These are phyloP conservation scores for Zootoca vivipara DNA, from an alignment of 2,113 vertebrate species.

Conservation along the genomic window DNA sequence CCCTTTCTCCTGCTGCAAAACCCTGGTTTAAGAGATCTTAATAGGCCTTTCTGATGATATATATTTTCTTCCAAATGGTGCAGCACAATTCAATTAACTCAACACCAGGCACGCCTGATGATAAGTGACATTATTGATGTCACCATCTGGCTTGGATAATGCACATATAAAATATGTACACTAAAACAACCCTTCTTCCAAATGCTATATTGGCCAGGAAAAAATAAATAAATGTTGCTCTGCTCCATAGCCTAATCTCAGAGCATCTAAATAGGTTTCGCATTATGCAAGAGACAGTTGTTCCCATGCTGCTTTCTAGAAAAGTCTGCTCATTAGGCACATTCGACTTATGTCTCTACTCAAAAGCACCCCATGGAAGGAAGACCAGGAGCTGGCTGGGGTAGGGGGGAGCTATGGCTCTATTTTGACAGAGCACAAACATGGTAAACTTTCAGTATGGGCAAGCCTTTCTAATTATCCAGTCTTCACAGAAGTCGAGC, in stretches of 20 bases:
- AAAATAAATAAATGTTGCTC: too few relatives aligned
- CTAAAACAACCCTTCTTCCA: constrained; percentile 49
- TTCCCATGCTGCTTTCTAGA: not conserved
- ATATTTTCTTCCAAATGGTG: constrained; percentile 53
- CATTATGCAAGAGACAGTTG: too few relatives aligned
- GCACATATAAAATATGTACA: not conserved
- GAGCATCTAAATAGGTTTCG: not conserved
- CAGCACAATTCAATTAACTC: constrained; percentile 54
- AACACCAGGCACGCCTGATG: constrained; percentile 43
- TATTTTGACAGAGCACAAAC: not conserved
- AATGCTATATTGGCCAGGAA: not conserved
- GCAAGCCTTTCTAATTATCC: constrained; percentile 7
- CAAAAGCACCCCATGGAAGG: not conserved
- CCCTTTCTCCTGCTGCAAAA: not conserved
- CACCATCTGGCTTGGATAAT: constrained; percentile 54
- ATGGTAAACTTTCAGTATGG: not conserved
- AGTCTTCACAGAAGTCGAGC: not conserved
- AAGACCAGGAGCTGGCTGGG: not conserved
- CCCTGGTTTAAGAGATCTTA: constrained; percentile 8
- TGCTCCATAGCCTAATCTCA: not conserved
- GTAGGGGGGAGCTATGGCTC: not conserved
- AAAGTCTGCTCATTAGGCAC: not conserved
- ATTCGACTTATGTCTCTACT: not conserved
- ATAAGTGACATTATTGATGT: constrained; percentile 35
- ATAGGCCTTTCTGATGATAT: constrained; percentile 30